These are phyloP conservation scores for Cordilura impudica DNA, from an alignment of 2,888 invertebrate species.

Conservation along the genomic window DNA sequence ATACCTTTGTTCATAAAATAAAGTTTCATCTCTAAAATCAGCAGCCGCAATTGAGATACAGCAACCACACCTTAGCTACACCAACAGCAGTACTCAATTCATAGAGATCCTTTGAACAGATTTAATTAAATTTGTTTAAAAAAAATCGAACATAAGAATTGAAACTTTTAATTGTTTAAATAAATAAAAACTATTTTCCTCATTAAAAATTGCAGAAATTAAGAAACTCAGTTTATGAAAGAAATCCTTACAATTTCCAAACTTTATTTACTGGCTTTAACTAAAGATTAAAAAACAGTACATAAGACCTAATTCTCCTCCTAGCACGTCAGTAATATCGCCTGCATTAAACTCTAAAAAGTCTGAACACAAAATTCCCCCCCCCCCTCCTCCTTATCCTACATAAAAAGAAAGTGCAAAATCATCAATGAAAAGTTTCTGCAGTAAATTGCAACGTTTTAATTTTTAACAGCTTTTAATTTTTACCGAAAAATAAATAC, in stretches of 20 bases:
- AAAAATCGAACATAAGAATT: neutral
- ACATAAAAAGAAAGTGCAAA: slow-evolving; percentile 49
- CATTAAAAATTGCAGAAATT: neutral
- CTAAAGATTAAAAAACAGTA: neutral
- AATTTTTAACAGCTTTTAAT: slow-evolving; percentile 62
- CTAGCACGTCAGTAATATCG: neutral
- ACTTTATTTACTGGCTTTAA: neutral
- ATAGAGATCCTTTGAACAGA: no score
- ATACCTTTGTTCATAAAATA: no score
- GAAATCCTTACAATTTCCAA: no score
- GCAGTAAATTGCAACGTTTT: slow-evolving; percentile 62
- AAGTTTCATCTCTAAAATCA: no score
- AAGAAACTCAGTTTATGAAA: neutral
- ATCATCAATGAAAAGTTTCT: slow-evolving; percentile 61
- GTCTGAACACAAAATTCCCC: no score
- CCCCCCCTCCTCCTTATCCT: no score
- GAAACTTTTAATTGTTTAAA: neutral
- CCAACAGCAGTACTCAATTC: no score
- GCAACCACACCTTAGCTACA: no score
- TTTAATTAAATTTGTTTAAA: no score
- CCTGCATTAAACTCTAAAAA: neutral
- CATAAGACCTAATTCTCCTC: neutral
- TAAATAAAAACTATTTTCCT: neutral
- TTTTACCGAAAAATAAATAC: slow-evolving; percentile 47
- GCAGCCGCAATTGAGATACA: no score